Evolutionary conservation across 2,797 vertebrate genomes (phyloP).

Genomic region (Melopsittacus undulatus): DNA sequence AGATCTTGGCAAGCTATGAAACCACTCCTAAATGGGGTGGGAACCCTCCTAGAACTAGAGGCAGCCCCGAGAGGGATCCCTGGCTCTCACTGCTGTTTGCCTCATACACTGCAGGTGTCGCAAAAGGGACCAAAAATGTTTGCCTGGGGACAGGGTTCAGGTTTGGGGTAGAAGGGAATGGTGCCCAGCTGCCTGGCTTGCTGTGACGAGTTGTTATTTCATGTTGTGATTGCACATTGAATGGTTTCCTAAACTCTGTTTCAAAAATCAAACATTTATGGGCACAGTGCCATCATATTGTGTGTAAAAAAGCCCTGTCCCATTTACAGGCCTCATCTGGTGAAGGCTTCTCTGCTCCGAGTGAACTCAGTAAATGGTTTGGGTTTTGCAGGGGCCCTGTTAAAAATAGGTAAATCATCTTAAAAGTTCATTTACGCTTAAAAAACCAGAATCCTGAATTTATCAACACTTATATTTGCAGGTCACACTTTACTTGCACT

Average conservation of each 20-base stretch:
- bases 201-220: constrained; percentile 2
- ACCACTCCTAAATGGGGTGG: not conserved
- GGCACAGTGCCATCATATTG: not conserved
- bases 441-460: not conserved
- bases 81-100: not conserved
- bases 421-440: not conserved
- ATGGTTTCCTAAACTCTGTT: not conserved
- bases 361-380: not conserved
- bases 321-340: not conserved
- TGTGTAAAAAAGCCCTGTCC: not conserved
- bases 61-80: fast-evolving
- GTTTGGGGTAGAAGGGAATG: not conserved
- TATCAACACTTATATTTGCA: constrained; percentile 68
- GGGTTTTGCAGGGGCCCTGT: not conserved
- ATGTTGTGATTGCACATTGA: constrained; percentile 19
- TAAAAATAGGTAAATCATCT: not conserved
- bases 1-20: not conserved
- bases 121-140: not conserved
- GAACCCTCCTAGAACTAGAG: not conserved
- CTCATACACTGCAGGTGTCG: not conserved
- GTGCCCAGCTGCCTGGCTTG: not conserved
- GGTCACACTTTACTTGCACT: constrained; percentile 69
- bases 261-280: not conserved
- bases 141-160: not conserved
- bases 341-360: not conserved